phyloP scores from a whole-genome alignment of 2,113 vertebrate species.

The rabbit (Oryctolagus cuniculus) region DNA sequence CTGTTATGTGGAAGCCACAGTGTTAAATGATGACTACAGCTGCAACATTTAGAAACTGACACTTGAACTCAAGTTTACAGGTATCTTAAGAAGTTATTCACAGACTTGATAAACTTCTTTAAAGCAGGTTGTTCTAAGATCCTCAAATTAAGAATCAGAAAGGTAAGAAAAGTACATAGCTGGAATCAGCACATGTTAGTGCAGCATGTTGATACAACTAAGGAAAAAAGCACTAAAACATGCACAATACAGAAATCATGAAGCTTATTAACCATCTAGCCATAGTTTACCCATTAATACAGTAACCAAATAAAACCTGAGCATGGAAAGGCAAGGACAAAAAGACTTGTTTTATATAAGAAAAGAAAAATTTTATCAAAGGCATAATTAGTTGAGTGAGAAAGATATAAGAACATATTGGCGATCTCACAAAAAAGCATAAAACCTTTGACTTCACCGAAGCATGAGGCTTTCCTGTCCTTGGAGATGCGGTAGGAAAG shows the following conservation, averaged over 20 bases:
- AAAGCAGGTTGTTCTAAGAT: not conserved
- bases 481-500: not conserved
- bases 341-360: not conserved
- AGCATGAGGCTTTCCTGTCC: not conserved
- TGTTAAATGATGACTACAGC: not conserved
- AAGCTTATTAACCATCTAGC: not conserved
- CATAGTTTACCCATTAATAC: not conserved
- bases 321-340: not conserved
- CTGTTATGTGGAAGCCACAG: not conserved
- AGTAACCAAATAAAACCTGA: not conserved
- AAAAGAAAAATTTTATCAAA: not conserved
- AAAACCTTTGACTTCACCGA: not conserved
- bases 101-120: not conserved
- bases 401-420: not conserved
- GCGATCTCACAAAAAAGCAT: not conserved
- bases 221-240: not conserved
- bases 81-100: not conserved
- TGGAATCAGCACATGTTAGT: not conserved
- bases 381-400: not conserved
- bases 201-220: not conserved
- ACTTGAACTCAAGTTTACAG: not conserved
- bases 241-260: not conserved
- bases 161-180: not conserved
- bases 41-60: not conserved
- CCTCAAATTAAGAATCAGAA: not conserved